These are phyloP conservation scores for Apostichopus parvimensis DNA, from an alignment of 35 echinoderm and acorn worm species.

Conservation along the genomic window DNA sequence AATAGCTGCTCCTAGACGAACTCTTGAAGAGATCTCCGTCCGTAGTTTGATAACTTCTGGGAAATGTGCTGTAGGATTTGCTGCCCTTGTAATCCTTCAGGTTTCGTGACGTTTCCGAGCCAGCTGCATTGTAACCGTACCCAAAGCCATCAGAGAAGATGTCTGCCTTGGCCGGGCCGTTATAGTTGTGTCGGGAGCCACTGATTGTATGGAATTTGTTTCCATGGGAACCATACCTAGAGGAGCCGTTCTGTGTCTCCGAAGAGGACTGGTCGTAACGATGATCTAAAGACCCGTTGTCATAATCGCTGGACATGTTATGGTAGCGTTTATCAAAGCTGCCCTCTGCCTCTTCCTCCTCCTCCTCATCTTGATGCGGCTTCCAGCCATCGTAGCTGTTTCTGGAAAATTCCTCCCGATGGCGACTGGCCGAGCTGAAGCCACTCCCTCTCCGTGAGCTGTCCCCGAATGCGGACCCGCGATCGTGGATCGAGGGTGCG, in stretches of 20 bases:
- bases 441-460: not conserved
- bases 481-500: slow-evolving; percentile 25
- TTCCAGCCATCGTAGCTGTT: not conserved
- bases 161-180: not conserved
- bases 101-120: slow-evolving; percentile 1
- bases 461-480: not conserved
- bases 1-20: not conserved
- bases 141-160: slow-evolving; percentile 14
- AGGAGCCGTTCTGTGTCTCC: slow-evolving; percentile 17
- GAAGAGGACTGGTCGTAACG: slow-evolving; percentile 15
- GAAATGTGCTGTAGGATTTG: slow-evolving; percentile 33
- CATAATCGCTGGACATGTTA: not conserved
- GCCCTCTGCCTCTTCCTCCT: not conserved
- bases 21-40: not conserved
- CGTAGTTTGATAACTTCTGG: not conserved
- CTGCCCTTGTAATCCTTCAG: not conserved
- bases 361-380: not conserved
- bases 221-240: not conserved
- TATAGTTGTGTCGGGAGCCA: not conserved
- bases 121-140: not conserved
- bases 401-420: not conserved
- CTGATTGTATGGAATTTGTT: not conserved
- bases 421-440: too few species aligned
- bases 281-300: not conserved
- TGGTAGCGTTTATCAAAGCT: not conserved